Evolutionary conservation across 1,140 invertebrate species (phyloP).

Genomic region (Colletes gigas): DNA sequence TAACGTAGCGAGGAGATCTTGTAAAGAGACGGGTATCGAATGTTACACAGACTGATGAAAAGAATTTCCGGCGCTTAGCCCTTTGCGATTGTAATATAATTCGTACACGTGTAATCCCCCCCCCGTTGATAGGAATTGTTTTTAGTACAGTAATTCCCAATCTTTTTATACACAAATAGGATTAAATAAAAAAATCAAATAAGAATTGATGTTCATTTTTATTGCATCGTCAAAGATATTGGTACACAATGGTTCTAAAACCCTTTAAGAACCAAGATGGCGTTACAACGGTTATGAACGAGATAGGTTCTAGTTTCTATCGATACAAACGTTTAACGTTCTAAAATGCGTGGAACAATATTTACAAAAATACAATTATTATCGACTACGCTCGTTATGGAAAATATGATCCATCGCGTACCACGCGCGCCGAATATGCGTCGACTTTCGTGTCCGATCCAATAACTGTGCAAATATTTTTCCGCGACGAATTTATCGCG

Average conservation of each 20-base stretch:
- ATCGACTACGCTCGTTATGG: neutral
- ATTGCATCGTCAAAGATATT: no score
- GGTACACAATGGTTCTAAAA: no score
- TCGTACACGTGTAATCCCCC: neutral
- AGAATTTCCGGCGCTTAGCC: neutral
- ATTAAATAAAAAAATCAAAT: neutral
- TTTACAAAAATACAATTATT: slow-evolving; percentile 41
- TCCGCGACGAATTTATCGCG: neutral
- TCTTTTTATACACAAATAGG: neutral
- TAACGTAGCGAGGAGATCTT: neutral
- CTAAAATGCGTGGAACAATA: slow-evolving; percentile 3
- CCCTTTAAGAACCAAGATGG: no score
- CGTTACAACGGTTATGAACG: no score
- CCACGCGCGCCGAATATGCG: no score
- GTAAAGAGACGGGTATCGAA: neutral
- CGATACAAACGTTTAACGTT: no score
- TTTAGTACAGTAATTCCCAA: neutral
- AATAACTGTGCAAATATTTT: slow-evolving; percentile 19
- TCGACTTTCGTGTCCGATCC: neutral
- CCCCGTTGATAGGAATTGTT: neutral
- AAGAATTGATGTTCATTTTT: neutral
- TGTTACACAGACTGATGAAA: neutral
- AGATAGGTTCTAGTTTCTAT: no score
- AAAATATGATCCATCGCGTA: neutral
- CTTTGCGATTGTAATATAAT: neutral